phyloP scores from a whole-genome alignment of 1,140 invertebrate genomes.

The Drosophila albomicans region DNA sequence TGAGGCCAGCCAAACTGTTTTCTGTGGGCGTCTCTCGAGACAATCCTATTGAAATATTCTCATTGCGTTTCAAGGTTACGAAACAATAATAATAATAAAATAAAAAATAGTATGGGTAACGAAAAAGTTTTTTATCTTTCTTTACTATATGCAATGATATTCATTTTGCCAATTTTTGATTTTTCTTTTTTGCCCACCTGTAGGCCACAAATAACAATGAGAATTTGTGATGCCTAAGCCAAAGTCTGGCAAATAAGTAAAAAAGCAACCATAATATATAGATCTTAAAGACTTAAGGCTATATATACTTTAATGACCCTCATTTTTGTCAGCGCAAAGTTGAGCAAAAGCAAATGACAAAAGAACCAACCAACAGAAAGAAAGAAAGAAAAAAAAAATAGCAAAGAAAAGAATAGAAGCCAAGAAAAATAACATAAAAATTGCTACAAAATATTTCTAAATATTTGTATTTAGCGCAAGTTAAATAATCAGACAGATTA shows the following conservation, averaged over 20 bases:
- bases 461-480: constrained; percentile 83
- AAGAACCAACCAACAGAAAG: constrained; percentile 7
- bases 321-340: constrained; percentile 49
- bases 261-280: constrained; percentile 21
- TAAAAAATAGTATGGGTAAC: constrained; percentile 6
- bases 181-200: constrained; percentile 34
- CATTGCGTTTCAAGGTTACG: constrained; percentile 39
- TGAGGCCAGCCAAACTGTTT: constrained; percentile 32
- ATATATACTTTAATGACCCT: constrained; percentile 72
- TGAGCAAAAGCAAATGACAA: constrained; percentile 1
- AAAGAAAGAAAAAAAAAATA: constrained; percentile 30
- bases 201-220: constrained; percentile 48
- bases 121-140: constrained; percentile 13
- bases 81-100: constrained; percentile 7
- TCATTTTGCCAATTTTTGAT: constrained; percentile 1
- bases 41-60: constrained; percentile 32
- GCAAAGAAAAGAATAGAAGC: constrained; percentile 34
- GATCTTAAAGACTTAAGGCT: constrained; percentile 36
- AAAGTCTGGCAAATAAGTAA: constrained; percentile 40
- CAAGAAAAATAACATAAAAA: constrained; percentile 82
- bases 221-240: constrained; percentile 29
- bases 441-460: constrained; percentile 77
- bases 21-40: constrained; percentile 35
- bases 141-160: constrained; percentile 18
- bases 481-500: constrained; percentile 83